These are phyloP conservation scores for Oreohelix idahoensis DNA, from an alignment of 1,140 invertebrate genomes.

Conservation along the genomic window DNA sequence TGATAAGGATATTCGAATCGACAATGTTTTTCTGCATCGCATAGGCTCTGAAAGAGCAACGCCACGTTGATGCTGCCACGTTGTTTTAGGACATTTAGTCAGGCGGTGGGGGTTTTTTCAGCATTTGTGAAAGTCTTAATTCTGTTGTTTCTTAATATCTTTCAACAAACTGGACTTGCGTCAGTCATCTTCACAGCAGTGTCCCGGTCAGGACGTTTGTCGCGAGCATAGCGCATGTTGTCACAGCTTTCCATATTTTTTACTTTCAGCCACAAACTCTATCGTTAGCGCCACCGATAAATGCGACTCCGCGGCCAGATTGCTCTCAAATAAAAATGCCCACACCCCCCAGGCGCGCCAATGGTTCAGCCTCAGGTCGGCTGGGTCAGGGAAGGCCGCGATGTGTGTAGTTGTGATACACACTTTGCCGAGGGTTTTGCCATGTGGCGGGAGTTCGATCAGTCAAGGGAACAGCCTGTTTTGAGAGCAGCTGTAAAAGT, in stretches of 20 bases:
- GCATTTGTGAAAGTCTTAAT: no score
- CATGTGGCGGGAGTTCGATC: constrained; percentile 8
- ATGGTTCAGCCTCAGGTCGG: constrained; percentile 39
- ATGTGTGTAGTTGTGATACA: constrained; percentile 39
- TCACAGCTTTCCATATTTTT: neutral
- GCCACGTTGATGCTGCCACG: no score
- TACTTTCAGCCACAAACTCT: neutral
- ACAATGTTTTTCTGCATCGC: no score
- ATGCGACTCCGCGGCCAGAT: neutral
- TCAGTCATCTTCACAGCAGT: no score
- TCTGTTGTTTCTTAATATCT: no score
- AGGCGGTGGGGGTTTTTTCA: no score
- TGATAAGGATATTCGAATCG: no score
- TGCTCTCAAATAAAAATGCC: neutral
- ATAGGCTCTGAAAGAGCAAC: no score
- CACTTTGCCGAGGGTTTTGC: constrained; percentile 12
- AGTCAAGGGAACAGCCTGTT: constrained; percentile 36
- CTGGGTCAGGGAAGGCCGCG: constrained; percentile 36
- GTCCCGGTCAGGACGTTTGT: neutral
- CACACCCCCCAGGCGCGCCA: neutral
- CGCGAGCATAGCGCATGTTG: neutral
- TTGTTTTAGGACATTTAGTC: no score
- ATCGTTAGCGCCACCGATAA: neutral
- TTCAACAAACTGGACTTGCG: no score
- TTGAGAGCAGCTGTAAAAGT: constrained; percentile 38